Evolutionary conservation across 2,797 vertebrate genomes (phyloP).

Genomic region (Esox lucius): DNA sequence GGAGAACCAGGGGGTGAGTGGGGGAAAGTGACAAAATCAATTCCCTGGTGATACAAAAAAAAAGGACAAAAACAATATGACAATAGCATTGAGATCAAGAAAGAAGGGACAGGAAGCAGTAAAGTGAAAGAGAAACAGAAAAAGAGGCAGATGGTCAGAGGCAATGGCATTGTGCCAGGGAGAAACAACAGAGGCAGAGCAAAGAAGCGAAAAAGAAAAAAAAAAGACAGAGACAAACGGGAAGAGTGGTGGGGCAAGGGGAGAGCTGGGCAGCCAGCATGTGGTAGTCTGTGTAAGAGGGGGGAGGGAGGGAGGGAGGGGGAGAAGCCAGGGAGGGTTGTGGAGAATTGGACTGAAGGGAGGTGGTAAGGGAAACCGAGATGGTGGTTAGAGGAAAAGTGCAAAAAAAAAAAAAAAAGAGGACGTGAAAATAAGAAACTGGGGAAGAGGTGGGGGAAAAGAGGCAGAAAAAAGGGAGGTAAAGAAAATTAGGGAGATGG

Average conservation of each 20-base stretch:
- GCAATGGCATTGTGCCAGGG: slow-evolving; percentile 48
- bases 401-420: background rate
- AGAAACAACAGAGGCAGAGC: slow-evolving; percentile 49
- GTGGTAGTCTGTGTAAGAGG: slow-evolving; percentile 27
- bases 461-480: slow-evolving; percentile 1
- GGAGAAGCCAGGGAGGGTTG: slow-evolving; percentile 3
- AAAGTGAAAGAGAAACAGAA: slow-evolving; percentile 16
- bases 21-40: background rate
- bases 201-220: slow-evolving; percentile 28
- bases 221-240: slow-evolving; percentile 1
- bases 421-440: background rate
- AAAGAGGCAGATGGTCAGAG: slow-evolving; percentile 20
- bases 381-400: background rate
- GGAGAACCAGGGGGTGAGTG: slow-evolving; percentile 9
- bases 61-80: slow-evolving; percentile 26
- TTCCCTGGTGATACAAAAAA: slow-evolving; percentile 24
- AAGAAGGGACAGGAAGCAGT: slow-evolving; percentile 17
- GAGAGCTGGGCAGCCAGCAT: slow-evolving; percentile 36
- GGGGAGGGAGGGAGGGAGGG: slow-evolving; percentile 10
- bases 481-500: slow-evolving; percentile 10
- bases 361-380: slow-evolving; percentile 1
- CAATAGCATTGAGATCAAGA: slow-evolving; percentile 29
- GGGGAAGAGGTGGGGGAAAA: background rate
- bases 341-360: slow-evolving; percentile 22
- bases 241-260: slow-evolving; percentile 11